Conservation (phyloP, 2,113 vertebrate genomes). For the Azemiops feae region DNA sequence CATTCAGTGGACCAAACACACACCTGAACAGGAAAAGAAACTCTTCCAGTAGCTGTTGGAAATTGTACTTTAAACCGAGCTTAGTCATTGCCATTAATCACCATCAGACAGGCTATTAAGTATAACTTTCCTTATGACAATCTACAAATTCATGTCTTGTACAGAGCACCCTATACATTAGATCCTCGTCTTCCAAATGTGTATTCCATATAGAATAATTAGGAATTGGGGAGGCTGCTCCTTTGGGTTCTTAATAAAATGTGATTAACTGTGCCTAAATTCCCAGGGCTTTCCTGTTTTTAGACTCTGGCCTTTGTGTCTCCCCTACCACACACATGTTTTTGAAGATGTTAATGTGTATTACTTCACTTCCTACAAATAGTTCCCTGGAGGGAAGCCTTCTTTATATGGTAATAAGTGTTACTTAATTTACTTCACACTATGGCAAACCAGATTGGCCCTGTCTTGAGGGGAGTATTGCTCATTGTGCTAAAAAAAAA, state of each 20-base stretch:
- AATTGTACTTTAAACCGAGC: background rate
- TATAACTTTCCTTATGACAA: background rate
- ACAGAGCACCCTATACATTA: background rate
- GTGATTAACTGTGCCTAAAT: background rate
- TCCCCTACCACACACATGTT: background rate
- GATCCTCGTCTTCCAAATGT: background rate
- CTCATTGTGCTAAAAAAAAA: background rate
- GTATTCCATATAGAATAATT: background rate
- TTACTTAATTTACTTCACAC: background rate
- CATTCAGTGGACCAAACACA: background rate
- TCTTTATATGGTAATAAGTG: background rate
- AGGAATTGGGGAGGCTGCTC: background rate
- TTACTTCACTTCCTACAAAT: background rate
- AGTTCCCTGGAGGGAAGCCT: background rate
- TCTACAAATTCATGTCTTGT: background rate
- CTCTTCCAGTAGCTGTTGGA: background rate
- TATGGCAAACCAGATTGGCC: background rate
- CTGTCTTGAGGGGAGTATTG: background rate
- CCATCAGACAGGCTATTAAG: background rate
- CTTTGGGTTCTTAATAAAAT: background rate
- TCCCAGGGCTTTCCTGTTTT: background rate
- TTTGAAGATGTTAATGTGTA: background rate
- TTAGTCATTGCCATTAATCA: background rate
- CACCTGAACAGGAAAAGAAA: background rate
- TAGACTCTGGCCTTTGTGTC: background rate